These are phyloP conservation scores for Zophobas atratus DNA, from an alignment of 1,140 invertebrate genomes.

Conservation along the genomic window DNA sequence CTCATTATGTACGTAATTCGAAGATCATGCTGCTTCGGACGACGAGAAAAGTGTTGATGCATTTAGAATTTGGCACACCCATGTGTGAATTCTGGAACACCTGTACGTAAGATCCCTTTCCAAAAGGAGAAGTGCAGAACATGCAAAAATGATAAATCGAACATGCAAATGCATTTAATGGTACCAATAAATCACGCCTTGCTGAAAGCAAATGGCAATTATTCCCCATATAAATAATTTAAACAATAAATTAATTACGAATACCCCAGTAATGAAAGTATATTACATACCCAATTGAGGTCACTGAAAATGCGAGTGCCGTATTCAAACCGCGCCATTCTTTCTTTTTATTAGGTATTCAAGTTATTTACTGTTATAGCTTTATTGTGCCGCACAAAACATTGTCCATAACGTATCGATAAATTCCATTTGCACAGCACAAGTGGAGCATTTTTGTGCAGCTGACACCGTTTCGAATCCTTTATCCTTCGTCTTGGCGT, in stretches of 20 bases:
- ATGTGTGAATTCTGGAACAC: background rate
- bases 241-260: slow-evolving; percentile 35
- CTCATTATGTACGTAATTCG: too few relatives aligned
- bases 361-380: slow-evolving; percentile 23
- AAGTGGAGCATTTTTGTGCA: slow-evolving; percentile 17
- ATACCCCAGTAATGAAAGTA: slow-evolving; percentile 29
- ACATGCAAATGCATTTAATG: slow-evolving; percentile 1
- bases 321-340: slow-evolving; percentile 2
- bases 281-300: slow-evolving; percentile 15
- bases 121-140: background rate
- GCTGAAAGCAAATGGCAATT: slow-evolving; percentile 35
- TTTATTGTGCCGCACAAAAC: slow-evolving; percentile 19
- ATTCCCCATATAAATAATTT: slow-evolving; percentile 1
- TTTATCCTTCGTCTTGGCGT: background rate
- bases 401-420: slow-evolving; percentile 15
- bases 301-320: slow-evolving; percentile 36
- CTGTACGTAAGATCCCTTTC: background rate
- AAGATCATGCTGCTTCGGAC: too few relatives aligned
- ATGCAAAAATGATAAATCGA: background rate
- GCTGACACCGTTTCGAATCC: slow-evolving; percentile 24
- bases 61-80: too few relatives aligned
- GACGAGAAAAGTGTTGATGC: too few relatives aligned
- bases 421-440: slow-evolving; percentile 32
- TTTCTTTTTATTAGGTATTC: slow-evolving; percentile 18
- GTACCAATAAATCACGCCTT: slow-evolving; percentile 21